A percentile compares a stretch with the other conserved stretches of the same genome.
Evolutionary conservation across 2,113 vertebrate genomes (phyloP).

Genomic region (Mobula birostris): DNA sequence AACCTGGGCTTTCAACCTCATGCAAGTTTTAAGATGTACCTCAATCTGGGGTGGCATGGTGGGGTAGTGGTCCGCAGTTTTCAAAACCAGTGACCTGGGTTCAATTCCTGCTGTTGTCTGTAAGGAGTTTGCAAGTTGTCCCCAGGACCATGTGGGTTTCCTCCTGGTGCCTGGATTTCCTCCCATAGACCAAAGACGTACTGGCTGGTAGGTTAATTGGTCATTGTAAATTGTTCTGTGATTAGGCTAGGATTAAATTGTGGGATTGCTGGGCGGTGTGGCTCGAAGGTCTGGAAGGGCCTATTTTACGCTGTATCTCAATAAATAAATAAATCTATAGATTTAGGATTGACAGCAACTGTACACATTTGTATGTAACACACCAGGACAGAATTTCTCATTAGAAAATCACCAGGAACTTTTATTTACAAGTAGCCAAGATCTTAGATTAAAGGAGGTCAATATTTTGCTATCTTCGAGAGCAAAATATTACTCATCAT

Average conservation of each 20-base stretch:
- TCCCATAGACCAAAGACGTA: too few species aligned
- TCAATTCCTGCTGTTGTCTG: too few species aligned
- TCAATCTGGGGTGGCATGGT: neutral
- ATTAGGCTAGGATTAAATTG: too few species aligned
- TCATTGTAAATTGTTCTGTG: too few species aligned
- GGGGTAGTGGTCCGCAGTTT: too few species aligned
- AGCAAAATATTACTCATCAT: neutral
- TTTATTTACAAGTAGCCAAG: neutral
- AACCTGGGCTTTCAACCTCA: too few species aligned
- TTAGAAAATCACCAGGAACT: neutral
- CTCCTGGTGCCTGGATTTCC: too few species aligned
- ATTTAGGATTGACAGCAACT: neutral
- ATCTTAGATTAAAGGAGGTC: neutral
- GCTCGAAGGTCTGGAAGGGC: too few species aligned
- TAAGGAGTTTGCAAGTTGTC: too few species aligned
- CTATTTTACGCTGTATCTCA: neutral
- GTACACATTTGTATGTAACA: neutral
- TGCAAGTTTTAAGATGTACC: neutral
- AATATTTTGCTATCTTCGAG: neutral
- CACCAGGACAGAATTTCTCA: neutral
- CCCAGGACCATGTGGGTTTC: too few species aligned
- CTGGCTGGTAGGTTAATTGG: too few species aligned
- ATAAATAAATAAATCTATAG: neutral
- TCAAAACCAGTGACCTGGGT: neutral
- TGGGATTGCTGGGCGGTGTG: too few species aligned